Conservation (phyloP, 23 tunicate species). For the Pegea sp. region DNA sequence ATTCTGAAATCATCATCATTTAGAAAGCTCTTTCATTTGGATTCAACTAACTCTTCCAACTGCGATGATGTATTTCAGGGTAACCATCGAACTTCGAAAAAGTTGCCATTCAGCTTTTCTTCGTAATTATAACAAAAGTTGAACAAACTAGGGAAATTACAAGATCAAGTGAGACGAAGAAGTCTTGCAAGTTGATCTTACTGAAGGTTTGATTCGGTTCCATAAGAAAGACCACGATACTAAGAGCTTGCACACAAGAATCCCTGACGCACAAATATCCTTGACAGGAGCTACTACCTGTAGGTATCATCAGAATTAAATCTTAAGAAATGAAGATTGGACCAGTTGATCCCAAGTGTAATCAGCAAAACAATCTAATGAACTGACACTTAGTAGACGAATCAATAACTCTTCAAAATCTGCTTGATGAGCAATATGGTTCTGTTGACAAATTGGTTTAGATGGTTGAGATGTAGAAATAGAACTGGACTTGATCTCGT, state of each 20-base stretch:
- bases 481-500: not conserved
- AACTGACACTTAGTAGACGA: constrained; percentile 49
- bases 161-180: too few relatives aligned
- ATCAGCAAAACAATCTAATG: constrained; percentile 84
- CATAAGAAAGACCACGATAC: constrained; percentile 26
- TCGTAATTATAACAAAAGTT: too few relatives aligned
- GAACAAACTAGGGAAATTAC: constrained; percentile 22
- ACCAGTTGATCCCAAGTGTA: constrained; percentile 85
- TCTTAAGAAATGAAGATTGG: too few relatives aligned
- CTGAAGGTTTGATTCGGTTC: constrained; percentile 13
- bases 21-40: not conserved
- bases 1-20: constrained; percentile 24
- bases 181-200: too few relatives aligned
- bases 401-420: constrained; percentile 61
- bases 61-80: constrained; percentile 56
- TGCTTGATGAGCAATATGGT: constrained; percentile 10
- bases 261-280: constrained; percentile 97
- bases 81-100: constrained; percentile 68
- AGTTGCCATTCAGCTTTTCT: constrained; percentile 52
- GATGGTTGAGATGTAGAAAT: not conserved
- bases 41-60: constrained; percentile 20
- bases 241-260: constrained; percentile 80
- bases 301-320: constrained; percentile 1
- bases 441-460: not conserved
- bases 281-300: constrained; percentile 88